Conservation (phyloP, 2,888 invertebrate species). For the Platerodrilus igneus region DNA sequence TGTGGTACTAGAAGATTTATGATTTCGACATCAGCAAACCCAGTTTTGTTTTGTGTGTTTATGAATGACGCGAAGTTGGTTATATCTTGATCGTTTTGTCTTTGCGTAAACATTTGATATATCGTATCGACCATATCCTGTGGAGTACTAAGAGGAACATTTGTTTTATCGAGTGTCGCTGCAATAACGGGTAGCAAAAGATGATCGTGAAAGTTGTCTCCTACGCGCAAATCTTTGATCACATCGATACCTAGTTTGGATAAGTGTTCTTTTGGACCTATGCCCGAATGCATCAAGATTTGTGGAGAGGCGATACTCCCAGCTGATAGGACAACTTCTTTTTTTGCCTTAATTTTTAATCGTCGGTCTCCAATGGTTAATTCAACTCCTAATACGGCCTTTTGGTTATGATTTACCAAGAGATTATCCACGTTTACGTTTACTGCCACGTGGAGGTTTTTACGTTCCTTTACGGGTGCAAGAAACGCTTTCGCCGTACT, state of each 20-base stretch:
- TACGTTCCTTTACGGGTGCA: slow-evolving; percentile 46
- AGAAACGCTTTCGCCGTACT: slow-evolving; percentile 47
- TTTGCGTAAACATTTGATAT: slow-evolving; percentile 50
- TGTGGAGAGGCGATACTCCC: slow-evolving; percentile 82
- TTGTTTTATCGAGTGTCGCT: too few species aligned
- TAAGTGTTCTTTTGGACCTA: slow-evolving; percentile 56
- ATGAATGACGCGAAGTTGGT: slow-evolving; percentile 49
- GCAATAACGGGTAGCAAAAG: too few species aligned
- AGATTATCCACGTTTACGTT: slow-evolving; percentile 48
- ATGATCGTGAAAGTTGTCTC: slow-evolving; percentile 56
- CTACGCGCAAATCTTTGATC: slow-evolving; percentile 59
- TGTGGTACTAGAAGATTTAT: too few species aligned
- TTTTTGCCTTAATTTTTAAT: slow-evolving; percentile 53
- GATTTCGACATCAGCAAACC: too few species aligned
- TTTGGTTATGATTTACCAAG: slow-evolving; percentile 30
- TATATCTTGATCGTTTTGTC: slow-evolving; percentile 49
- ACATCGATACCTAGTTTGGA: slow-evolving; percentile 52
- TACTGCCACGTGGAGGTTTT: slow-evolving; percentile 56
- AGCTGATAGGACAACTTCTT: slow-evolving; percentile 74
- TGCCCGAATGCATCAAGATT: slow-evolving; percentile 75
- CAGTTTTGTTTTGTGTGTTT: slow-evolving; percentile 44
- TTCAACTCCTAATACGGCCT: not conserved
- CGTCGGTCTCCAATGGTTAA: not conserved
- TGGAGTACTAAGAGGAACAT: slow-evolving; percentile 1
- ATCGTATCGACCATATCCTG: slow-evolving; percentile 32